These are phyloP conservation scores for Calameuta idolon DNA, from an alignment of 2,888 invertebrate species.

Conservation along the genomic window DNA sequence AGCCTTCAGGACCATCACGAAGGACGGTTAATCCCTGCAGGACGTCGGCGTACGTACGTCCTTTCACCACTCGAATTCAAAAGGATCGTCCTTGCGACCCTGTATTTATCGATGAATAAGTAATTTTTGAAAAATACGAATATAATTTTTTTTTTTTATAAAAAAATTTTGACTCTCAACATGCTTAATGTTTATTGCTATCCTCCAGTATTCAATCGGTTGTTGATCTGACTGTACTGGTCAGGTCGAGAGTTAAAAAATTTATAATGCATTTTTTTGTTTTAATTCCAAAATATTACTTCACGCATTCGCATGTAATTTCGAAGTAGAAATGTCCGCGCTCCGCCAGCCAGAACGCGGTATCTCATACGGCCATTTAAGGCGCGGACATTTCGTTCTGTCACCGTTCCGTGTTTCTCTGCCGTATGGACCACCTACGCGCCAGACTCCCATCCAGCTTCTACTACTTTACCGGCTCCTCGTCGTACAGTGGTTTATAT, in stretches of 20 bases:
- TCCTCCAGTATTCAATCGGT: not conserved
- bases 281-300: not conserved
- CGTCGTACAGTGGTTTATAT: constrained; percentile 53
- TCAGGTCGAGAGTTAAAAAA: not conserved
- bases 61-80: not conserved
- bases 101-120: not conserved
- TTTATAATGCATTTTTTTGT: not conserved
- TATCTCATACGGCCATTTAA: constrained; percentile 60
- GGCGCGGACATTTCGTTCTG: constrained; percentile 64
- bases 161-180: not conserved
- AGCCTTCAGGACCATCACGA: not conserved
- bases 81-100: not conserved
- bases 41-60: not conserved
- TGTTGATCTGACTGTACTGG: not conserved
- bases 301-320: not conserved
- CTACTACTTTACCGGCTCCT: constrained; percentile 24
- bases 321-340: not conserved
- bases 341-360: constrained; percentile 27
- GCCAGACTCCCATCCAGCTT: constrained; percentile 41
- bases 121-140: not conserved
- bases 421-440: constrained; percentile 60
- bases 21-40: not conserved
- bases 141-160: not conserved
- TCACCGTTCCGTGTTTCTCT: constrained; percentile 60
- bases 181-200: not conserved